Percentiles rank a stretch among this genome's conserved stretches.
Conservation (phyloP, 2,113 vertebrate genomes). For the Ciconia maguari region DNA sequence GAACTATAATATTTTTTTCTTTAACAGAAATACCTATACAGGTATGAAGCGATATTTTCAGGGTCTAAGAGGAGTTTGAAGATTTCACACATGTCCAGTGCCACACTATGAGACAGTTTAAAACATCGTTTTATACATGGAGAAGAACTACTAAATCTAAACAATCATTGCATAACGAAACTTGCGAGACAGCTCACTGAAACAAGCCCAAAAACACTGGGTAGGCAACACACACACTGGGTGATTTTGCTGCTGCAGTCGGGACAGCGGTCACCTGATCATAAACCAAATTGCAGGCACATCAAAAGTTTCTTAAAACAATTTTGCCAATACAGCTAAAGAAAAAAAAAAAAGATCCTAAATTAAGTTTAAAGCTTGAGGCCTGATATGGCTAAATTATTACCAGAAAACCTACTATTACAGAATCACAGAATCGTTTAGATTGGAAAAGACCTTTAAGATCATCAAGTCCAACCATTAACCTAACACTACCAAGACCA, state of each 20-base stretch:
- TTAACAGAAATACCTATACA: not conserved
- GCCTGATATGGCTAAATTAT: not conserved
- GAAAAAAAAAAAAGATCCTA: not conserved
- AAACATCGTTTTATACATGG: not conserved
- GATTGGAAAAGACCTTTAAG: no score
- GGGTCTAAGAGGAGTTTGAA: not conserved
- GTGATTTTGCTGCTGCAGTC: not conserved
- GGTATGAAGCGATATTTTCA: not conserved
- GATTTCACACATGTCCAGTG: not conserved
- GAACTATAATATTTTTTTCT: not conserved
- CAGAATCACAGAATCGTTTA: no score
- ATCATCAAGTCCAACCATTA: no score
- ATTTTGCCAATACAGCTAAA: not conserved
- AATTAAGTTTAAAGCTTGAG: not conserved
- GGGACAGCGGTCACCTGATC: not conserved
- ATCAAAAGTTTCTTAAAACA: not conserved
- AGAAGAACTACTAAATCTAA: not conserved
- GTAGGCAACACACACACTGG: rapidly evolving
- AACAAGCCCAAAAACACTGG: not conserved
- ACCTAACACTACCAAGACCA: no score
- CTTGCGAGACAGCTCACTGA: not conserved
- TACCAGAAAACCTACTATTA: not conserved
- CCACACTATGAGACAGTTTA: not conserved
- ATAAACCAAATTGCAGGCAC: not conserved
- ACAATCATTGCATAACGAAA: not conserved